These are phyloP conservation scores for Diplodus puntazzo DNA, from an alignment of 2,797 vertebrate genomes.

Conservation along the genomic window DNA sequence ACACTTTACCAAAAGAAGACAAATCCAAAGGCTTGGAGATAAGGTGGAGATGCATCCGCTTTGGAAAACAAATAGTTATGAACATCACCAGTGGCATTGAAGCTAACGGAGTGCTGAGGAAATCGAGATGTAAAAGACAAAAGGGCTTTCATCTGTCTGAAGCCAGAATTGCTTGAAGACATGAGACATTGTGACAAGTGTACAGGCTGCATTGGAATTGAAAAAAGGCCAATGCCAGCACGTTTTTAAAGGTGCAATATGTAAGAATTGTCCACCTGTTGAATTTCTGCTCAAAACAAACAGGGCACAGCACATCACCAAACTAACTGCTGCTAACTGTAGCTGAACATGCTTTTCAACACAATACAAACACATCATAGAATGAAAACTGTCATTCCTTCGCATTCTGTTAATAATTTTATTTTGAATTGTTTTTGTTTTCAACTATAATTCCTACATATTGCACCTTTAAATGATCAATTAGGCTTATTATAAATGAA, in stretches of 20 bases:
- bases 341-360: too few relatives aligned
- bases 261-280: too few relatives aligned
- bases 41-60: neutral
- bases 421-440: too few relatives aligned
- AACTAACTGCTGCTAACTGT: too few relatives aligned
- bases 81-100: slow-evolving; percentile 29
- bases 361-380: too few relatives aligned
- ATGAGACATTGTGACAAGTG: neutral
- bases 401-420: slow-evolving; percentile 2
- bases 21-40: slow-evolving; percentile 10
- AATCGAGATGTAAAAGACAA: neutral
- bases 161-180: neutral
- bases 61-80: neutral
- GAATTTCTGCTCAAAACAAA: too few relatives aligned
- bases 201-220: neutral
- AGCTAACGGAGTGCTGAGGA: neutral
- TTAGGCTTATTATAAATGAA: neutral
- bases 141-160: neutral
- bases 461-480: neutral
- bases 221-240: slow-evolving; percentile 5
- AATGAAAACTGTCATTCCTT: too few relatives aligned
- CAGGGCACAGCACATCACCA: too few relatives aligned
- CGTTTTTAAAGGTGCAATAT: slow-evolving; percentile 9
- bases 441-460: too few relatives aligned
- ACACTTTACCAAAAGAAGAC: slow-evolving; percentile 32